A percentile compares a stretch with the other conserved stretches of the same genome.
phyloP scores from a whole-genome alignment of 2,888 invertebrate species.

The Trileptium ribeirensis region DNA sequence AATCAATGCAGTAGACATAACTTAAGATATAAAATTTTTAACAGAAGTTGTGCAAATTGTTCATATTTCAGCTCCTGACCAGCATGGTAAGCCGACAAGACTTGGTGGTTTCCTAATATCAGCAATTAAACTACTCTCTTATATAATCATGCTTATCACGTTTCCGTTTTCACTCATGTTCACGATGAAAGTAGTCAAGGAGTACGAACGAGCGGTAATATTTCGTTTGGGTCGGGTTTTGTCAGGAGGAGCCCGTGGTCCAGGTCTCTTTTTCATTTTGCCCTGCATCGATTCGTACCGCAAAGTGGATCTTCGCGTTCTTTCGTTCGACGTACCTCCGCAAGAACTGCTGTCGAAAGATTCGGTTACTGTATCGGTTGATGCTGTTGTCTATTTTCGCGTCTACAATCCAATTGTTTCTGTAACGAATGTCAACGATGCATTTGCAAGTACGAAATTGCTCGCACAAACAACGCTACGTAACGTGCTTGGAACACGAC shows the following conservation, averaged over 20 bases:
- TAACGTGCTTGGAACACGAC: slow-evolving; percentile 70
- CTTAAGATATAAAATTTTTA: no score
- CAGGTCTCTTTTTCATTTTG: slow-evolving; percentile 83
- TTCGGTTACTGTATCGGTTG: slow-evolving; percentile 55
- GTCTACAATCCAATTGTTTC: slow-evolving; percentile 49
- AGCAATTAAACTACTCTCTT: not conserved
- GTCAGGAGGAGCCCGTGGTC: slow-evolving; percentile 69
- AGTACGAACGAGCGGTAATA: slow-evolving; percentile 70
- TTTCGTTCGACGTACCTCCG: slow-evolving; percentile 93
- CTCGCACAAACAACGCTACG: slow-evolving; percentile 57
- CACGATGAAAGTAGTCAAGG: slow-evolving; percentile 47
- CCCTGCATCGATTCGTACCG: slow-evolving; percentile 85
- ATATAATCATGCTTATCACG: not conserved
- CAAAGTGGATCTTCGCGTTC: slow-evolving; percentile 78
- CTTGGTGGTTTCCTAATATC: not conserved
- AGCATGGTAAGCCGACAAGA: not conserved
- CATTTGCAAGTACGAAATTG: slow-evolving; percentile 85
- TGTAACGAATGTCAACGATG: slow-evolving; percentile 56
- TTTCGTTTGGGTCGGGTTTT: slow-evolving; percentile 73
- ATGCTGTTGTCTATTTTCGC: slow-evolving; percentile 49
- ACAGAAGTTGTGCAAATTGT: not conserved
- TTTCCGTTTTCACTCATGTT: slow-evolving; percentile 22
- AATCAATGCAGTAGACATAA: no score
- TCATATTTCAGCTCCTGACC: not conserved
- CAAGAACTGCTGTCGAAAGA: slow-evolving; percentile 63